Conservation (phyloP, 2,888 invertebrate species). For the Pyralis farinalis region DNA sequence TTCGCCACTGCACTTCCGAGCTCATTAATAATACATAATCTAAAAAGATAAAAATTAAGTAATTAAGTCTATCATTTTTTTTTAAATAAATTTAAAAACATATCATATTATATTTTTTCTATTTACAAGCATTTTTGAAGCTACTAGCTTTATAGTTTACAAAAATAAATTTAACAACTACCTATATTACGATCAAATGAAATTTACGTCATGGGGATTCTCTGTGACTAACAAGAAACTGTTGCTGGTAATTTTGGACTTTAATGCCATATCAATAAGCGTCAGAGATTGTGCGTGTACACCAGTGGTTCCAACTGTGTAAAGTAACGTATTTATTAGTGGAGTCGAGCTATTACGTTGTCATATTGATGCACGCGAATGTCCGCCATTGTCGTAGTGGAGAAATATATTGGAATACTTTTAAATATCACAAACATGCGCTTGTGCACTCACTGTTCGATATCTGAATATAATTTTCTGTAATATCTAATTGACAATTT, state of each 20-base stretch:
- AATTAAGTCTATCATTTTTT: too few species aligned
- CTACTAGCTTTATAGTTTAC: constrained; percentile 9
- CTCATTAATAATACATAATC: too few species aligned
- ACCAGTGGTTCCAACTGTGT: constrained; percentile 1
- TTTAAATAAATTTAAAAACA: too few species aligned
- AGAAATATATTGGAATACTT: background rate
- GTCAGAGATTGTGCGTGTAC: background rate
- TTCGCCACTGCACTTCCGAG: too few species aligned
- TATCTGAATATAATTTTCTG: too few species aligned
- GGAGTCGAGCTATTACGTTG: constrained; percentile 26
- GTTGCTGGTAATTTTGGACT: constrained; percentile 10
- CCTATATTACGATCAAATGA: constrained; percentile 16
- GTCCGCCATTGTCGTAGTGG: background rate
- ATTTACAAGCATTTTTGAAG: too few species aligned
- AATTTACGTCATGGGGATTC: constrained; percentile 8
- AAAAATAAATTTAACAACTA: constrained; percentile 1
- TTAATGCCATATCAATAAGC: constrained; percentile 10
- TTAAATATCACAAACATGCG: background rate
- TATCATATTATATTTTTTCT: too few species aligned
- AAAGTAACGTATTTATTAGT: constrained; percentile 27
- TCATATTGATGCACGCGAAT: constrained; percentile 21
- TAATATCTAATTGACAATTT: too few species aligned
- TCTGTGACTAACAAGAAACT: too few species aligned
- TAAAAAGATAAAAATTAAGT: too few species aligned
- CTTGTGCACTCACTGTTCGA: too few species aligned